Percentiles rank a stretch among this genome's conserved stretches.
Conservation (phyloP, 2,797 vertebrate genomes). For the Macroramphosus scolopax region DNA sequence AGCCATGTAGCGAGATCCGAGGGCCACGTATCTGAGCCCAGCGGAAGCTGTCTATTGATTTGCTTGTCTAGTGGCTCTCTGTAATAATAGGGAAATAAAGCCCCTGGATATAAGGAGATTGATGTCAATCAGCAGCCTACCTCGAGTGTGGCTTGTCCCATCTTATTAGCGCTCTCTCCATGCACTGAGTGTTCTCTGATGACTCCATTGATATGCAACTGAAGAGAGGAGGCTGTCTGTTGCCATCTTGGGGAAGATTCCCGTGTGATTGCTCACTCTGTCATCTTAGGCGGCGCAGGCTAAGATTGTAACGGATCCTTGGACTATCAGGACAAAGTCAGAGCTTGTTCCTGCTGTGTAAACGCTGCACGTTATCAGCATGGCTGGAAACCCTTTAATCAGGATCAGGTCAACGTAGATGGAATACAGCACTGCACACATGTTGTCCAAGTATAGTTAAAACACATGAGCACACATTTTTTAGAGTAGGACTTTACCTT, state of each 20-base stretch:
- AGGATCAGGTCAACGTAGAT: conserved; percentile 10
- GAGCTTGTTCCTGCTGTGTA: conserved; percentile 18
- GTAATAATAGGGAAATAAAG: conserved; percentile 78
- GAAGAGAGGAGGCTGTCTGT: conserved; percentile 58
- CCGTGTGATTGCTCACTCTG: conserved; percentile 65
- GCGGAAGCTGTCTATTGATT: conserved; percentile 74
- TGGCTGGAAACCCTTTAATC: conserved; percentile 9
- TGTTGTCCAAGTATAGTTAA: too few species aligned
- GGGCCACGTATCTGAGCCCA: conserved; percentile 46
- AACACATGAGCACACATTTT: too few species aligned
- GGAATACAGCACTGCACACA: too few species aligned
- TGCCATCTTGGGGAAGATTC: conserved; percentile 66
- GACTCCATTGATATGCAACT: conserved; percentile 75
- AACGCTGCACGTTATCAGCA: conserved; percentile 19
- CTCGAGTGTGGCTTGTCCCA: conserved; percentile 68
- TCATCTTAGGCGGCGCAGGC: conserved; percentile 33
- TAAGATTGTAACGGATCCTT: conserved; percentile 40
- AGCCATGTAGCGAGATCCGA: conserved; percentile 43
- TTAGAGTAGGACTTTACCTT: too few species aligned
- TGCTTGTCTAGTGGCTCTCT: conserved; percentile 67
- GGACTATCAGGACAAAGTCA: conserved; percentile 29
- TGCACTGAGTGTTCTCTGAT: conserved; percentile 72
- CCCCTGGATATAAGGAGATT: conserved; percentile 73
- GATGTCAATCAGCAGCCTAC: conserved; percentile 72
- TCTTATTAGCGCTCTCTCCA: conserved; percentile 71